These are phyloP conservation scores for Cyprinodon diabolis DNA, from an alignment of 2,797 vertebrate genomes.

Conservation along the genomic window DNA sequence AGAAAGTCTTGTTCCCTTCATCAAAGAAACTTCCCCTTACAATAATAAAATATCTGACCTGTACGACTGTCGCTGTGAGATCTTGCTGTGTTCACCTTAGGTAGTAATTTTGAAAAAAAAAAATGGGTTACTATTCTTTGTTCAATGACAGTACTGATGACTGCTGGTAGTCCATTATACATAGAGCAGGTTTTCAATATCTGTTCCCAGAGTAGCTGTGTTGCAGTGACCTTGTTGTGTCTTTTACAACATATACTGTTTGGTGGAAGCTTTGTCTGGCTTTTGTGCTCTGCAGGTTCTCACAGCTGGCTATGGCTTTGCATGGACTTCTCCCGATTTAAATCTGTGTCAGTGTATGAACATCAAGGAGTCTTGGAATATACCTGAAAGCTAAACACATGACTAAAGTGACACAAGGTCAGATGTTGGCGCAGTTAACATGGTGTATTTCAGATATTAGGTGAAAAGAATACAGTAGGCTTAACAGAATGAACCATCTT, in stretches of 20 bases:
- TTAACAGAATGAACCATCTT: background rate
- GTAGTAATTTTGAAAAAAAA: background rate
- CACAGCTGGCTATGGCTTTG: background rate
- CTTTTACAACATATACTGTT: background rate
- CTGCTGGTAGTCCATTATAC: background rate
- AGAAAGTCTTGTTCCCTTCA: constrained; percentile 40
- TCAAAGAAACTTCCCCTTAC: constrained; percentile 46
- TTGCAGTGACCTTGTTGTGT: background rate
- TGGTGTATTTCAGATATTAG: background rate
- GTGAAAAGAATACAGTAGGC: background rate
- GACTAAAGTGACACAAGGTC: background rate
- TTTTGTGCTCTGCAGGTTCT: background rate
- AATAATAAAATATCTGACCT: constrained; percentile 14
- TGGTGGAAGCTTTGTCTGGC: background rate
- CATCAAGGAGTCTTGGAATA: constrained; percentile 1
- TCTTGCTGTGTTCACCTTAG: background rate
- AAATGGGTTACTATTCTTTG: background rate
- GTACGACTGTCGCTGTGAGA: background rate
- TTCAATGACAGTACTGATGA: background rate
- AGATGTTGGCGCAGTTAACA: background rate
- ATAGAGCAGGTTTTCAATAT: background rate
- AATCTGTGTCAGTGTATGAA: background rate
- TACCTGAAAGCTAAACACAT: background rate
- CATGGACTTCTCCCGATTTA: background rate
- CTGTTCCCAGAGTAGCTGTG: background rate